These are phyloP conservation scores for Zosterops borbonicus DNA, from an alignment of 2,113 vertebrate species.

Conservation along the genomic window DNA sequence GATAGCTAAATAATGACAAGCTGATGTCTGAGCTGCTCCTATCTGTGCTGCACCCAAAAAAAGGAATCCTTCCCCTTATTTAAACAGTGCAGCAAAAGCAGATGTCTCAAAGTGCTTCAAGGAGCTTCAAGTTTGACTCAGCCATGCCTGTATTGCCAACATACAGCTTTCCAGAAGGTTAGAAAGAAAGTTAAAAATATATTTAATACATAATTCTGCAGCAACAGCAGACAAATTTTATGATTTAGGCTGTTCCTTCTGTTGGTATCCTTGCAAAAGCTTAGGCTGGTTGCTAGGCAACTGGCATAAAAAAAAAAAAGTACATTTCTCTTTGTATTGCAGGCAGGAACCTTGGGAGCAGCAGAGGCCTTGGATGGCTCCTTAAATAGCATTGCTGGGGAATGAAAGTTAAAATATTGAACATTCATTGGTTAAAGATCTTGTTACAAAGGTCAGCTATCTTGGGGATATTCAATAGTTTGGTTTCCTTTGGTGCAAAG, in stretches of 20 bases:
- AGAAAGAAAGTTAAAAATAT: constrained; percentile 37
- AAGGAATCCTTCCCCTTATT: neutral
- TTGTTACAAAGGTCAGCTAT: constrained; percentile 54
- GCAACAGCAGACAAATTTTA: constrained; percentile 44
- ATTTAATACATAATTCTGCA: constrained; percentile 30
- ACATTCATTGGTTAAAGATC: constrained; percentile 48
- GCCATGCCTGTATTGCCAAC: neutral
- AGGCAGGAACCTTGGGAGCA: constrained; percentile 53
- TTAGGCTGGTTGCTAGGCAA: constrained; percentile 78
- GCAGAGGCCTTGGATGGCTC: constrained; percentile 64
- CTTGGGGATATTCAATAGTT: constrained; percentile 3
- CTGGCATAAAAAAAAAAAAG: constrained; percentile 50
- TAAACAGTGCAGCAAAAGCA: neutral
- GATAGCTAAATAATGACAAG: neutral
- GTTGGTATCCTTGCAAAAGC: constrained; percentile 64
- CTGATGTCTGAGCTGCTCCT: neutral
- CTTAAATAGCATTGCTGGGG: constrained; percentile 73
- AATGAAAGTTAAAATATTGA: constrained; percentile 64
- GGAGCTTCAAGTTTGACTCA: constrained; percentile 32
- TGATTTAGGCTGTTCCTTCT: constrained; percentile 68
- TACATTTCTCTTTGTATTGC: constrained; percentile 62
- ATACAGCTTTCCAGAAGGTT: constrained; percentile 46
- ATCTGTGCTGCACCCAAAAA: neutral
- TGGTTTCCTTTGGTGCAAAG: constrained; percentile 25
- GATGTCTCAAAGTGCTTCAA: constrained; percentile 4